phyloP scores from a whole-genome alignment of 2,113 vertebrate genomes.

The Chaenogobius annularis region DNA sequence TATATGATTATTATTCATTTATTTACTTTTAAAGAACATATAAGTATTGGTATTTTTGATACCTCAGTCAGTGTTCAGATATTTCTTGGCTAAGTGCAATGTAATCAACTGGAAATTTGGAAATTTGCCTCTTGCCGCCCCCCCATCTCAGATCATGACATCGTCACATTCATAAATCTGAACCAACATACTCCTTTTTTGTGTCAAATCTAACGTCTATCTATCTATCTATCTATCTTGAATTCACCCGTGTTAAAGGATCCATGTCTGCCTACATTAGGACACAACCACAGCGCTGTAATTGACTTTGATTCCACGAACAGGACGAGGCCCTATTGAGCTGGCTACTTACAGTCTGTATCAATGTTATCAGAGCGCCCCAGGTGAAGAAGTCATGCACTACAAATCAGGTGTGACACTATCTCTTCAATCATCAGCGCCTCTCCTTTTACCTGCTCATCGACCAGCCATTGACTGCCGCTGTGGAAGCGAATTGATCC shows the following conservation, averaged over 20 bases:
- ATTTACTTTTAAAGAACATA: too few species aligned
- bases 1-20: too few species aligned
- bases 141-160: too few species aligned
- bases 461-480: conserved; percentile 56
- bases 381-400: conserved; percentile 62
- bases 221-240: neutral
- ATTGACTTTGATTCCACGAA: conserved; percentile 47
- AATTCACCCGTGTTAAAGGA: neutral
- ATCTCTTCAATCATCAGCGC: conserved; percentile 60
- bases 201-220: neutral
- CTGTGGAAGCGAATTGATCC: conserved; percentile 62
- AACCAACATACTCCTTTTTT: too few species aligned
- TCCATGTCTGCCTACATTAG: conserved; percentile 15
- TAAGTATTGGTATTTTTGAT: too few species aligned
- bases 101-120: too few species aligned
- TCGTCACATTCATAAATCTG: too few species aligned
- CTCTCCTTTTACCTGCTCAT: conserved; percentile 49
- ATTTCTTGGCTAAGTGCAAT: too few species aligned
- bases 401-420: conserved; percentile 69
- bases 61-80: too few species aligned
- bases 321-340: conserved; percentile 46
- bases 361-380: conserved; percentile 52
- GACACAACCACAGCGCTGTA: conserved; percentile 35
- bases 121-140: too few species aligned
- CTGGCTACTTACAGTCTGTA: conserved; percentile 61